Evolutionary conservation across 2,113 vertebrate species (phyloP), one percentile per base, ranked within the genome.

Genomic region (Percopsis transmontana): DNA sequence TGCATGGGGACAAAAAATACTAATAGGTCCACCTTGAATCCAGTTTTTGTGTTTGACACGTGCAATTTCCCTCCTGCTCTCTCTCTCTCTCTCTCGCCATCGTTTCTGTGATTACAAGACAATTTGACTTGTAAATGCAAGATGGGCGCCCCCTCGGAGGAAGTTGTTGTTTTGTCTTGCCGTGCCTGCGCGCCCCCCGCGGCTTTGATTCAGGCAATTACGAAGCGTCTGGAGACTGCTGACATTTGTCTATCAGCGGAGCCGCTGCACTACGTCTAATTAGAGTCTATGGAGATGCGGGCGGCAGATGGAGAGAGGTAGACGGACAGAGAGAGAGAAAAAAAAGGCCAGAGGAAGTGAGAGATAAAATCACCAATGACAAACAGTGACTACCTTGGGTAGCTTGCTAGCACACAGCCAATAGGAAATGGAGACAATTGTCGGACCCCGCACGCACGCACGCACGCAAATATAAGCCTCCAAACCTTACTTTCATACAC

Each of bases 231-330:
- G 69, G 87, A 90, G 89, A 88, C 76, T 66, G 87, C 85, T 91
- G 91, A 89, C 91, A 92, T 92, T 91, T 91, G 88, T 90, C 91
- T 87, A 91, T 91, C 90, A 92, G 85, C 84, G 62, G 62, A 77
- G 72, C 69, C 59, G 71, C 76, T 21, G 73, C 79, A 77, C 82
- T 75, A 81, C 82, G 75, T 83, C 86, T 91, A 92, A 92, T 91
- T 91, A 91, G 86, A 27, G 76, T 88, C 72, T 77, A 76, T 20
- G 4, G 66, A 80, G 59, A 83, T 68, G 54, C 76, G 77, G 53
- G 62, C 51, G 70, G 62, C 67, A 48, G 52, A 65, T 51, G 53
- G 68, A 62, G 20, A 40, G 42, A 1, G n/a, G 42, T 14, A 60
- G 21, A 54, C 18, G 48, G 51, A 66, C 24, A 38, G 41, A 55